Base-by-base conservation (phyloP, 2,888 invertebrate species). In the Macrophya annulata region DNA sequence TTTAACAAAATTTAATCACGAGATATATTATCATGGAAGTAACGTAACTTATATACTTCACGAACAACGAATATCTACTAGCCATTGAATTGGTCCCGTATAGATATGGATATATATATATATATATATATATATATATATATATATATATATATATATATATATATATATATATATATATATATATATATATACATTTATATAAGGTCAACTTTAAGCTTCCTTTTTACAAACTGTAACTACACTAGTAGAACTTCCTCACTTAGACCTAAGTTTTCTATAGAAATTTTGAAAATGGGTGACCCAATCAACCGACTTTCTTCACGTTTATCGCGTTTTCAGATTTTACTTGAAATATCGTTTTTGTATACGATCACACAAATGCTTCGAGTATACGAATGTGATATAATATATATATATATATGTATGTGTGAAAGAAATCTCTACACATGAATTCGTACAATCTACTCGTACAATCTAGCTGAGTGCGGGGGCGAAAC, bases 391-490 rank as follows among this genome's bases (percentile, higher is more conserved):
- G 37, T 17, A 6, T 74, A 43, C 12, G 74, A 68, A 68, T 12
- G 74, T 25, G 40, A 45, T 21, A n/a, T n/a, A n/a, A n/a, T n/a
- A n/a, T n/a, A n/a, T n/a, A n/a, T n/a, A n/a, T n/a, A n/a, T n/a
- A n/a, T 25, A 43, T 25, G 74, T 68, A 25, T 55, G 55, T 21
- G 31, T 77, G 77, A 37, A 77, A 37, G 17, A 55, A 77, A 9
- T 6, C 31, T 77, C 17, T n/a, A 37, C n/a, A 77, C 21, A 12
- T 37, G 45, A 43, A 55, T 55, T 55, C 77, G 51, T 10, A 21
- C 25, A 77, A 55, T 74, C 72, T 43, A 74, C 31, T 77, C 77
- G 77, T 51, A 77, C 77, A 51, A 77, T 55, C 31, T 77, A 77
- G 37, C 55, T 21, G 25, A 55, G 77, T 77, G 55, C 43, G 74